Evolutionary conservation across 2,888 invertebrate genomes (phyloP).

Genomic region (Leptinotarsa juncta): DNA sequence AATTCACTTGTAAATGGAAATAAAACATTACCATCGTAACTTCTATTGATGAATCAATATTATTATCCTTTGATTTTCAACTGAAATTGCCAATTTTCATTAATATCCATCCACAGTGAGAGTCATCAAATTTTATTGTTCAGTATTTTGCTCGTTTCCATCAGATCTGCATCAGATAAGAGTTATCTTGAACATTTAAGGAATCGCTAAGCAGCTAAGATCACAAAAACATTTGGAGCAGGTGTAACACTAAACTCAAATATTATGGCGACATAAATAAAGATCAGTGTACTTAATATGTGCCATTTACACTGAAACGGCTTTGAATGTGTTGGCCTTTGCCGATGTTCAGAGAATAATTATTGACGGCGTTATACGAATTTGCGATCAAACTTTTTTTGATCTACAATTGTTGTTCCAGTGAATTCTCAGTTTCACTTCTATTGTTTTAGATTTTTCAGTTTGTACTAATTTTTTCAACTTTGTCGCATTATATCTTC

Average conservation of each 20-base stretch:
- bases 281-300: slow-evolving; percentile 23
- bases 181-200: neutral
- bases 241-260: neutral
- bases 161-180: neutral
- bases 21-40: too few species aligned
- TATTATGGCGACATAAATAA: slow-evolving; percentile 32
- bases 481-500: too few species aligned
- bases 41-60: too few species aligned
- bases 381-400: too few species aligned
- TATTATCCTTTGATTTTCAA: too few species aligned
- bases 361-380: neutral
- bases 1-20: too few species aligned
- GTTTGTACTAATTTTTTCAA: too few species aligned
- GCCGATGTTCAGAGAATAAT: neutral
- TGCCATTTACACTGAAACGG: slow-evolving; percentile 1
- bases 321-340: neutral
- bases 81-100: neutral
- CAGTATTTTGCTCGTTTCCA: neutral
- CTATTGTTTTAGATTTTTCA: too few species aligned
- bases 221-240: slow-evolving; percentile 12
- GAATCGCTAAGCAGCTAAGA: neutral
- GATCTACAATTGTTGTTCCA: too few species aligned
- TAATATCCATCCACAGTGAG: neutral
- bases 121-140: neutral
- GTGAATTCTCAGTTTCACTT: too few species aligned